Conservation (phyloP, 1,140 invertebrate species). For the Drosophila triauraria region DNA sequence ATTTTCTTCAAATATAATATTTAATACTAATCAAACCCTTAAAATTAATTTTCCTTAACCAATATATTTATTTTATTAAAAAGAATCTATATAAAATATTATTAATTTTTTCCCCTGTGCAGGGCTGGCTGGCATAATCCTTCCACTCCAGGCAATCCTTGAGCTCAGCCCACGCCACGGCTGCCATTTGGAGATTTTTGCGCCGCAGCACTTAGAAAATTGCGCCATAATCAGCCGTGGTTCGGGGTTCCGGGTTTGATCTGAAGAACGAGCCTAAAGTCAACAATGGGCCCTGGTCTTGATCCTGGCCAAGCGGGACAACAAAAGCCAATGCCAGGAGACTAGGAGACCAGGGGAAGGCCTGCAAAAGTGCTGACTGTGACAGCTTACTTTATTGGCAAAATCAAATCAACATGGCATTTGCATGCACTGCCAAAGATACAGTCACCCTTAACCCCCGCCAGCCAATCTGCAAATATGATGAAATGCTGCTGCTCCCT, state of each 20-base stretch:
- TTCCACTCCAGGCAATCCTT: slow-evolving; percentile 14
- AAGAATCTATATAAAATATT: too few relatives aligned
- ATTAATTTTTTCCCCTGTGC: slow-evolving; percentile 1
- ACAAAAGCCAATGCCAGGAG: slow-evolving; percentile 54
- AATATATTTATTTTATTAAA: too few relatives aligned
- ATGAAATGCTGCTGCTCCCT: slow-evolving; percentile 41
- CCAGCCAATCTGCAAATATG: slow-evolving; percentile 64
- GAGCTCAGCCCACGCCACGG: neutral
- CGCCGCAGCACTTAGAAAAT: slow-evolving; percentile 75
- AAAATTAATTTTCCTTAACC: too few relatives aligned
- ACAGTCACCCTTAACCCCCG: slow-evolving; percentile 29
- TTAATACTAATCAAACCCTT: too few relatives aligned
- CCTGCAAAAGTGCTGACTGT: slow-evolving; percentile 79
- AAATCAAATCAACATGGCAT: slow-evolving; percentile 83
- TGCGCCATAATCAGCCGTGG: slow-evolving; percentile 77
- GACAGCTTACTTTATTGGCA: slow-evolving; percentile 83
- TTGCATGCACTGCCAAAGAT: slow-evolving; percentile 78
- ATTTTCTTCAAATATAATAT: neutral
- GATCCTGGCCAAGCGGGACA: slow-evolving; percentile 39
- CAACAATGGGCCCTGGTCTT: slow-evolving; percentile 60
- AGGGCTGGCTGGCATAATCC: slow-evolving; percentile 9
- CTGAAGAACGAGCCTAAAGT: slow-evolving; percentile 53
- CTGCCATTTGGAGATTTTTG: slow-evolving; percentile 42
- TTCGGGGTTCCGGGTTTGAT: slow-evolving; percentile 5
- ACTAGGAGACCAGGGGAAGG: neutral